Evolutionary conservation across 1,140 invertebrate genomes (phyloP).

Genomic region (Muscidifurax raptorellus): DNA sequence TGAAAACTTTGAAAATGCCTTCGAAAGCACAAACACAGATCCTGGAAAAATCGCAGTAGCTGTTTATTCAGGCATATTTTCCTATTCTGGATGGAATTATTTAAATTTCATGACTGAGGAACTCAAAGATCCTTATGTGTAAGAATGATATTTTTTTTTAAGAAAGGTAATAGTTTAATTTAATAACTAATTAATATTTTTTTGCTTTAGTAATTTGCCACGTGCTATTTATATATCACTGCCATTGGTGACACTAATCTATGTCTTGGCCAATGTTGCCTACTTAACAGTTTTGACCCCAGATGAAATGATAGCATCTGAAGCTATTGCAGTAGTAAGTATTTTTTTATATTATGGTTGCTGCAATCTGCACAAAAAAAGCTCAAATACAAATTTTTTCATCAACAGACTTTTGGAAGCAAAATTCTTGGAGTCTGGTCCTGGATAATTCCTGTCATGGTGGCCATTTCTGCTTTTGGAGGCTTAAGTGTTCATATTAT

Average conservation of each 20-base stretch:
- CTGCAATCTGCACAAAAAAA: not conserved
- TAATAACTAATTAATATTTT: constrained; percentile 43
- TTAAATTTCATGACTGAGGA: constrained; percentile 99
- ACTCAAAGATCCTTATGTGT: constrained; percentile 92
- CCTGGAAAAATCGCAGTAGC: constrained; percentile 91
- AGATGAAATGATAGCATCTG: constrained; percentile 86
- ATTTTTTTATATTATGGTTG: constrained; percentile 4
- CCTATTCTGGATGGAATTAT: constrained; percentile 98
- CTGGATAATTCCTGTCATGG: constrained; percentile 89
- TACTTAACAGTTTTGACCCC: constrained; percentile 94
- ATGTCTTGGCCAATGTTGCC: constrained; percentile 94
- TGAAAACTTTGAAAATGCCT: constrained; percentile 87
- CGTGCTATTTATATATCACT: constrained; percentile 95
- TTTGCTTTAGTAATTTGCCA: constrained; percentile 87
- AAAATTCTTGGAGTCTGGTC: constrained; percentile 82
- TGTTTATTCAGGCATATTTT: constrained; percentile 97
- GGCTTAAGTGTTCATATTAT: constrained; percentile 93
- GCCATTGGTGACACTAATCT: constrained; percentile 92
- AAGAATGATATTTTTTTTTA: constrained; percentile 59
- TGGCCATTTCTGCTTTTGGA: constrained; percentile 90
- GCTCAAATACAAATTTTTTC: constrained; percentile 8
- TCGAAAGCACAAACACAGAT: constrained; percentile 86
- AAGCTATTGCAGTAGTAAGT: constrained; percentile 96
- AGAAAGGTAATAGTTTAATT: constrained; percentile 12
- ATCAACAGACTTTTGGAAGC: constrained; percentile 86